A percentile compares a stretch with the other conserved stretches of the same genome.
phyloP scores from a whole-genome alignment of 2,888 invertebrate genomes.

The Halictus ligatus region DNA sequence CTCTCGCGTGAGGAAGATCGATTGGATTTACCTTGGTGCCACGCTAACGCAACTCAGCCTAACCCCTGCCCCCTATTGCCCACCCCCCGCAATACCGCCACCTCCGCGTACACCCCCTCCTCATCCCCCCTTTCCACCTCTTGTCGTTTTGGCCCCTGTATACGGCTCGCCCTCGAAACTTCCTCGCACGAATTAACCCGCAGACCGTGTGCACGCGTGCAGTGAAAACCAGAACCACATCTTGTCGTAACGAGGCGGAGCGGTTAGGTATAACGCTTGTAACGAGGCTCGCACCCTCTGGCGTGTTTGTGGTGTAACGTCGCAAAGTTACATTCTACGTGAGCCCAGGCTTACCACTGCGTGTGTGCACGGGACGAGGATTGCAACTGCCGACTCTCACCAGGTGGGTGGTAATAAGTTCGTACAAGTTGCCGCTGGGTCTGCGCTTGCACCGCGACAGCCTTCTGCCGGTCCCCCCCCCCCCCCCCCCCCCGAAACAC shows the following conservation, averaged over 20 bases:
- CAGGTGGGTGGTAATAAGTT: constrained; percentile 75
- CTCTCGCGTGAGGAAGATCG: constrained; percentile 74
- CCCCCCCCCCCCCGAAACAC: neutral
- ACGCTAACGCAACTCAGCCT: constrained; percentile 63
- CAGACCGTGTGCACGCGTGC: constrained; percentile 75
- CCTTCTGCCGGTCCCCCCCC: constrained; percentile 44
- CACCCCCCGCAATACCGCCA: neutral
- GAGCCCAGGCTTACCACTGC: constrained; percentile 70
- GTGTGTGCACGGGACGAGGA: constrained; percentile 64
- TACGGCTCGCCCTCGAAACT: constrained; percentile 70
- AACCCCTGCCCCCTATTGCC: neutral
- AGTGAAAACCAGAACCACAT: constrained; percentile 80
- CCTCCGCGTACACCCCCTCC: constrained; percentile 15
- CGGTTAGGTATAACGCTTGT: constrained; percentile 81
- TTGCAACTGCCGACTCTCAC: constrained; percentile 67
- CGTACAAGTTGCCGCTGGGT: constrained; percentile 67
- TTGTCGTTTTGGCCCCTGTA: constrained; percentile 54
- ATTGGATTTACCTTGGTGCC: constrained; percentile 70
- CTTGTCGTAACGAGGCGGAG: constrained; percentile 80
- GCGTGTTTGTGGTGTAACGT: constrained; percentile 82
- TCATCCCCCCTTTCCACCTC: constrained; percentile 13
- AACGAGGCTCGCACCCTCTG: constrained; percentile 79
- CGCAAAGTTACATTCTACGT: constrained; percentile 79
- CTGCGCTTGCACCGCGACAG: constrained; percentile 61
- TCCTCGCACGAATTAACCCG: constrained; percentile 76